A percentile compares a stretch with the other conserved stretches of the same genome.
phyloP scores from a whole-genome alignment of 2,113 vertebrate genomes.

The Montifringilla adamsi region DNA sequence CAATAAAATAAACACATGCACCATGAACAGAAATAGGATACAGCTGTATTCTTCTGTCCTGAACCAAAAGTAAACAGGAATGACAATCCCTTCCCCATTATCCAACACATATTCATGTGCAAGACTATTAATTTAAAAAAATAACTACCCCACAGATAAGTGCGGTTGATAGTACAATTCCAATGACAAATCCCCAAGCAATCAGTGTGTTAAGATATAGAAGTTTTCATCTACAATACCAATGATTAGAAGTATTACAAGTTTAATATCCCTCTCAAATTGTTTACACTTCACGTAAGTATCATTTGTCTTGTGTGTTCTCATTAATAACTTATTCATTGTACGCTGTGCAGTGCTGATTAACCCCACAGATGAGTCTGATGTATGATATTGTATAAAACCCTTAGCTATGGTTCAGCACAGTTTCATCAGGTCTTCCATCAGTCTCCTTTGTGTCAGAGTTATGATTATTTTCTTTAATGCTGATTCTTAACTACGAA shows the following conservation, averaged over 20 bases:
- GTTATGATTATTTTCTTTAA: neutral
- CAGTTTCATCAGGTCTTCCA: neutral
- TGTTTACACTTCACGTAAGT: neutral
- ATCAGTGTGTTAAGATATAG: neutral
- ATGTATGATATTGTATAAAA: neutral
- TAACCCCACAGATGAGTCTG: neutral
- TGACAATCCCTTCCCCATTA: fast-evolving
- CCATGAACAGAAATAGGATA: neutral
- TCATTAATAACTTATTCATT: neutral
- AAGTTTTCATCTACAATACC: neutral
- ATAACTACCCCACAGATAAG: neutral
- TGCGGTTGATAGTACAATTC: neutral
- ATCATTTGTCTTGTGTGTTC: neutral
- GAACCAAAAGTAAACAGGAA: neutral
- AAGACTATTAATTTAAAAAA: neutral
- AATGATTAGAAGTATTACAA: neutral
- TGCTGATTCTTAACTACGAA: neutral
- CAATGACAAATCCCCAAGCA: neutral
- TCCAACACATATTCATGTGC: neutral
- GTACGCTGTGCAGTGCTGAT: neutral
- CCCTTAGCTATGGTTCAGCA: neutral
- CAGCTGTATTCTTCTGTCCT: neutral
- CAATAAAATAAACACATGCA: neutral
- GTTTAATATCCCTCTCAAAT: neutral
- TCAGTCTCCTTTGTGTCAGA: neutral